Evolutionary conservation across 2,888 invertebrate species (phyloP).

Genomic region (Drosophila histrio): DNA sequence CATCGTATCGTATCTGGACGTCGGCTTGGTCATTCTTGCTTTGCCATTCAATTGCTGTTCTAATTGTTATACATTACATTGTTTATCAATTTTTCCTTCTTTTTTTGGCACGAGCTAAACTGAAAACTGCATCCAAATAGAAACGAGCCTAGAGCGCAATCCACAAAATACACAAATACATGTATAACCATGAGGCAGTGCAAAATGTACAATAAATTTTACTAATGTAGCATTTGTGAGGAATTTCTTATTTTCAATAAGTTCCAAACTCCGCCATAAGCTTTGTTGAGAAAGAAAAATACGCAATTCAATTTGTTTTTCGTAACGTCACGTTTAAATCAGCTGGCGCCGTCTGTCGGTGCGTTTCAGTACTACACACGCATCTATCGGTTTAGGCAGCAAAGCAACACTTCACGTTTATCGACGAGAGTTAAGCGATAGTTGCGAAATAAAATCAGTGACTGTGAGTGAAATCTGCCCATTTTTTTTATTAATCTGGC

Average conservation of each 20-base stretch:
- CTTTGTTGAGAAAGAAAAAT: too few relatives aligned
- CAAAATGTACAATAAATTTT: slow-evolving; percentile 28
- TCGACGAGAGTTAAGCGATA: too few relatives aligned
- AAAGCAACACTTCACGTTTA: background rate
- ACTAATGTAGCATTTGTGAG: slow-evolving; percentile 18
- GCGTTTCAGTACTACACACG: too few relatives aligned
- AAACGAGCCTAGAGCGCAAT: slow-evolving; percentile 4
- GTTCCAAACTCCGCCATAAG: too few relatives aligned
- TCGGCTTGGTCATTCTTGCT: background rate
- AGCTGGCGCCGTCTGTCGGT: background rate
- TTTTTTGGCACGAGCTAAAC: slow-evolving; percentile 18
- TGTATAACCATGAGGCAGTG: slow-evolving; percentile 1
- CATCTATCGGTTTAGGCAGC: background rate
- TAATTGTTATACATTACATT: slow-evolving; percentile 30
- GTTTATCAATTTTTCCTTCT: slow-evolving; percentile 5
- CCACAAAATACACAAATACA: slow-evolving; percentile 9
- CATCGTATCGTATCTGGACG: background rate
- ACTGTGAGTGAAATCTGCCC: too few relatives aligned
- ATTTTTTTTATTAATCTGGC: too few relatives aligned
- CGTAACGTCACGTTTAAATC: background rate
- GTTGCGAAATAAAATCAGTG: too few relatives aligned
- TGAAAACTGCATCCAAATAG: background rate
- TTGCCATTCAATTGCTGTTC: slow-evolving; percentile 14
- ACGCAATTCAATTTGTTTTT: background rate
- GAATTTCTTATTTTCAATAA: background rate